Evolutionary conservation across 1,140 invertebrate genomes (phyloP).

Genomic region (Calephelis virginiensis): DNA sequence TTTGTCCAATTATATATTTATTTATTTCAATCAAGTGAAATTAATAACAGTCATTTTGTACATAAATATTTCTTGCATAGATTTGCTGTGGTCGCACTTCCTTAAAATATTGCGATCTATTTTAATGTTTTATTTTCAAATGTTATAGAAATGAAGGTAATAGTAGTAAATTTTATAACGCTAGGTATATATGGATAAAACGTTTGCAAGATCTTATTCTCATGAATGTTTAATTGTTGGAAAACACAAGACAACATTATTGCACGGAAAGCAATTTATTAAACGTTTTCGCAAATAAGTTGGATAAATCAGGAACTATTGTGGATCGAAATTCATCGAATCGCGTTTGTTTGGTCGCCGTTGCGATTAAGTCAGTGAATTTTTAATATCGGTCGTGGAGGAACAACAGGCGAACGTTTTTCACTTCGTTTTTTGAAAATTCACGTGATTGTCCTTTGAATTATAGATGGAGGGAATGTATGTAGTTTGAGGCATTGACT

Average conservation of each 20-base stretch:
- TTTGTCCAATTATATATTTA: too few relatives aligned
- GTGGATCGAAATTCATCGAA: conserved; percentile 46
- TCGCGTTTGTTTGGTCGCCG: conserved; percentile 53
- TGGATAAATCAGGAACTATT: conserved; percentile 56
- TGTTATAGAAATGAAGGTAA: too few relatives aligned
- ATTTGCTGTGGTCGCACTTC: too few relatives aligned
- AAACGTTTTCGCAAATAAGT: conserved; percentile 45
- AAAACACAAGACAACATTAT: background rate
- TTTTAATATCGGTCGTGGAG: conserved; percentile 67
- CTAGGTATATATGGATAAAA: too few relatives aligned
- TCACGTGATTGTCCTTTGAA: conserved; percentile 71
- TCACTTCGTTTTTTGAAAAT: conserved; percentile 69
- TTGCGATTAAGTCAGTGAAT: conserved; percentile 69
- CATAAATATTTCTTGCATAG: too few relatives aligned
- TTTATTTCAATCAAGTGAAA: too few relatives aligned
- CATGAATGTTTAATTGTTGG: too few relatives aligned
- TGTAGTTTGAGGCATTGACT: conserved; percentile 58
- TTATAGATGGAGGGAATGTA: conserved; percentile 56
- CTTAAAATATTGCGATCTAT: too few relatives aligned
- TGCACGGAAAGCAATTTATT: conserved; percentile 25
- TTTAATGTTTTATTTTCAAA: too few relatives aligned
- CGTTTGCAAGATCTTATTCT: too few relatives aligned
- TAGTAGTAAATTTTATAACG: too few relatives aligned
- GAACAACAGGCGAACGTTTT: conserved; percentile 65
- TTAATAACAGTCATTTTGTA: too few relatives aligned